phyloP scores from a whole-genome alignment of 2,888 invertebrate species.

The Trimorus sp. region DNA sequence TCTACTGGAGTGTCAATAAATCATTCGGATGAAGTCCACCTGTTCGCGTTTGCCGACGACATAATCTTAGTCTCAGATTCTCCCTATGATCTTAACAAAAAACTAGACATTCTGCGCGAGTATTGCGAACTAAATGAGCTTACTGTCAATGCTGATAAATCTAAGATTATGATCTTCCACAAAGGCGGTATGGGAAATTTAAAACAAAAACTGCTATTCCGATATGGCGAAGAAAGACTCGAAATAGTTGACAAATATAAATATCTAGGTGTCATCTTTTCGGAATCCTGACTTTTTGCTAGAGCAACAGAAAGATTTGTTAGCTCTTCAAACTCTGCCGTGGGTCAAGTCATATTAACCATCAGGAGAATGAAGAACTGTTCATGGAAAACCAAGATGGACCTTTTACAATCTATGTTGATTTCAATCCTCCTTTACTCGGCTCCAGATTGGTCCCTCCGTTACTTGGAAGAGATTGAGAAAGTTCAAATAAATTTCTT shows the following conservation, averaged over 20 bases:
- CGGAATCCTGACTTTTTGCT: background rate
- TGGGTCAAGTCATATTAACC: background rate
- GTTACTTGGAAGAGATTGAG: slow-evolving; percentile 2
- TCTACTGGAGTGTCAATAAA: background rate
- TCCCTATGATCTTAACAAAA: too few relatives aligned
- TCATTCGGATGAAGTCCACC: background rate
- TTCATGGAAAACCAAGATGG: background rate
- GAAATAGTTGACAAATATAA: slow-evolving; percentile 12
- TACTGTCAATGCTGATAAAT: background rate
- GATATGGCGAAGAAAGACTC: background rate
- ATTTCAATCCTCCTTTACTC: background rate
- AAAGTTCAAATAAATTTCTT: slow-evolving; percentile 7
- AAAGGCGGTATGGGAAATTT: background rate
- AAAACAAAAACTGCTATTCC: background rate
- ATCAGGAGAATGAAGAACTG: background rate
- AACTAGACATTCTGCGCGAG: too few relatives aligned
- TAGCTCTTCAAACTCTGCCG: slow-evolving; percentile 4
- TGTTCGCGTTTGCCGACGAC: background rate
- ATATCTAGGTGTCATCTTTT: background rate
- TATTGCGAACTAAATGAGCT: background rate
- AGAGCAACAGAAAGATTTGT: background rate
- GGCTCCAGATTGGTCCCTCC: background rate
- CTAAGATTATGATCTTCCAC: slow-evolving; percentile 11
- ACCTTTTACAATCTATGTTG: slow-evolving; percentile 5
- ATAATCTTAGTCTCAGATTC: slow-evolving; percentile 3